phyloP scores from a whole-genome alignment of 2,888 invertebrate genomes.

The Theretra japonica region DNA sequence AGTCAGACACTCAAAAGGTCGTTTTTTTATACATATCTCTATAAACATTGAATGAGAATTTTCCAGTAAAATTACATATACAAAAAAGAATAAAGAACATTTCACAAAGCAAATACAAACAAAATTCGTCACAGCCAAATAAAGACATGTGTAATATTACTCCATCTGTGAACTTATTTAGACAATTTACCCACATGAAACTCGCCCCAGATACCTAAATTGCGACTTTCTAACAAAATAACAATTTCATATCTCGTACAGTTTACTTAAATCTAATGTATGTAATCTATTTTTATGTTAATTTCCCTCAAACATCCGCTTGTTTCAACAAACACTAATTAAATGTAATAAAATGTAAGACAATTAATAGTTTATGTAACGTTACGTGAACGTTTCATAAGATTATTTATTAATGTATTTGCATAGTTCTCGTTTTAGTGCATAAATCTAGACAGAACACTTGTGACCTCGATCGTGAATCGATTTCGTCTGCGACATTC shows the following conservation, averaged over 20 bases:
- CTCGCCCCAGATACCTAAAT: constrained; percentile 1
- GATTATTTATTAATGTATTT: background rate
- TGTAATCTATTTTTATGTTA: constrained; percentile 1
- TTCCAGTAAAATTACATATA: too few species aligned
- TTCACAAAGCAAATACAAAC: too few species aligned
- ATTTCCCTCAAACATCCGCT: background rate
- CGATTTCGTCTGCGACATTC: too few species aligned
- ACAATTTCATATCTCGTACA: background rate
- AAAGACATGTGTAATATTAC: background rate
- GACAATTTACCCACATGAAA: background rate
- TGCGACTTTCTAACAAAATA: background rate
- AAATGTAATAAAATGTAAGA: background rate
- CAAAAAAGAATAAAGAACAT: too few species aligned
- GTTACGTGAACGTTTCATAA: background rate
- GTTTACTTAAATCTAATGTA: background rate
- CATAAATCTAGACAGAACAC: too few species aligned
- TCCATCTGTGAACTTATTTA: constrained; percentile 1
- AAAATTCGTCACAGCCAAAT: too few species aligned
- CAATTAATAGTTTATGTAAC: background rate
- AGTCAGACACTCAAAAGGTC: too few species aligned
- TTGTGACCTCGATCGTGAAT: too few species aligned
- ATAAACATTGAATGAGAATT: too few species aligned
- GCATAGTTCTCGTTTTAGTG: too few species aligned
- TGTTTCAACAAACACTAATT: background rate
- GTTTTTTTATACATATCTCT: too few species aligned